Percentiles rank a stretch among this genome's conserved stretches.
Conservation (phyloP, 2,113 vertebrate genomes). For the Glareola pratincola region DNA sequence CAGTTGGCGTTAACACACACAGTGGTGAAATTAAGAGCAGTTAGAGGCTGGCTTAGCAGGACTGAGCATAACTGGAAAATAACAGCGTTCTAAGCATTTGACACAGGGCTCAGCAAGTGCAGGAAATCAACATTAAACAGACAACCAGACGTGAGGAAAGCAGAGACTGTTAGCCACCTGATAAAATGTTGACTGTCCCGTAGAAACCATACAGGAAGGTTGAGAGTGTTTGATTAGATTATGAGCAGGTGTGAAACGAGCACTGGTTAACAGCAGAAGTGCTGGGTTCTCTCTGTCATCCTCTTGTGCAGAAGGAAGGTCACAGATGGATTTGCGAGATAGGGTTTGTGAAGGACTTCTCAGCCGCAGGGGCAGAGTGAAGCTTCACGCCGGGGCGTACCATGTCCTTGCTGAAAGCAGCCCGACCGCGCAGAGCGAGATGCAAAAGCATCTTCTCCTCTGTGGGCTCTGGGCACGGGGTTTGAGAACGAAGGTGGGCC, state of each 20-base stretch:
- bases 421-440: accelerated
- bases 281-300: background rate
- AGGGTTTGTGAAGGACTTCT: background rate
- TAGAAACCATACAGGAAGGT: background rate
- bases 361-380: background rate
- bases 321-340: background rate
- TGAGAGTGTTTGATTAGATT: background rate
- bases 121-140: background rate
- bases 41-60: background rate
- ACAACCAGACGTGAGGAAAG: background rate
- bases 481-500: background rate
- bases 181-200: background rate
- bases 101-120: background rate
- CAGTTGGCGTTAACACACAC: background rate
- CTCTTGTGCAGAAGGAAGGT: background rate
- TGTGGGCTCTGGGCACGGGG: background rate
- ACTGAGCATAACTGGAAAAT: background rate
- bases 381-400: accelerated
- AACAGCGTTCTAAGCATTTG: background rate
- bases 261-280: background rate
- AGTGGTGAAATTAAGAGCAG: background rate
- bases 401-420: background rate
- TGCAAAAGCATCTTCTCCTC: background rate
- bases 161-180: background rate
- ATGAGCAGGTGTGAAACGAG: background rate